These are phyloP conservation scores for Sarcophaga rosellei DNA, from an alignment of 2,888 invertebrate species.

Conservation along the genomic window DNA sequence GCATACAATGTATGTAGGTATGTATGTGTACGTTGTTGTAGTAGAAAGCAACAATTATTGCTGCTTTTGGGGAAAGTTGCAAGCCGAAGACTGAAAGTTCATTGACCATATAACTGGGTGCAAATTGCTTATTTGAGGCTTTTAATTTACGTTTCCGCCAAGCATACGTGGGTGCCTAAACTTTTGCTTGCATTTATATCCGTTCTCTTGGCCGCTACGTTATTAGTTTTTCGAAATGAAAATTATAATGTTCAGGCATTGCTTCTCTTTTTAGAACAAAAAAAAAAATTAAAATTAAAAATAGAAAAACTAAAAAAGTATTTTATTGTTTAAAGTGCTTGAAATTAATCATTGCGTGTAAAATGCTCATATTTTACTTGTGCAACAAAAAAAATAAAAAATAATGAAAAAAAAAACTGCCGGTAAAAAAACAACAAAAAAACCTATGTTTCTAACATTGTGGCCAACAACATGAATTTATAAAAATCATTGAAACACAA, in stretches of 20 bases:
- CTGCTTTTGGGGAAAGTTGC: not conserved
- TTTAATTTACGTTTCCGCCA: not conserved
- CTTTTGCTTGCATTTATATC: constrained; percentile 57
- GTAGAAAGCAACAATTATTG: constrained; percentile 16
- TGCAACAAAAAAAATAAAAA: constrained; percentile 2
- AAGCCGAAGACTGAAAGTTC: constrained; percentile 36
- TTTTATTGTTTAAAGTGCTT: not conserved
- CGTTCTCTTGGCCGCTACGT: constrained; percentile 5
- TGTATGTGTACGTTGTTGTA: not conserved
- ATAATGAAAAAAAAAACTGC: not conserved
- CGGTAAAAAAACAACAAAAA: too few relatives aligned
- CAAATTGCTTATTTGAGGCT: not conserved
- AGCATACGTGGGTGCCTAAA: constrained; percentile 60
- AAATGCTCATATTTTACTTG: constrained; percentile 48
- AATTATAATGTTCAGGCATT: too few relatives aligned
- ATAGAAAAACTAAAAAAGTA: not conserved
- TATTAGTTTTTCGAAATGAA: too few relatives aligned
- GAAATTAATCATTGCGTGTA: constrained; percentile 52
- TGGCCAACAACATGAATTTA: not conserved
- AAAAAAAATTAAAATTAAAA: too few relatives aligned
- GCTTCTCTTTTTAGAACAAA: too few relatives aligned
- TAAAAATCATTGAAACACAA: not conserved
- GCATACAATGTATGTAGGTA: not conserved
- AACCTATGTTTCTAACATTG: not conserved
- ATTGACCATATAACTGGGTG: constrained; percentile 36